Base-by-base conservation (phyloP, 2,797 vertebrate species). In the Sebastes dallii region DNA sequence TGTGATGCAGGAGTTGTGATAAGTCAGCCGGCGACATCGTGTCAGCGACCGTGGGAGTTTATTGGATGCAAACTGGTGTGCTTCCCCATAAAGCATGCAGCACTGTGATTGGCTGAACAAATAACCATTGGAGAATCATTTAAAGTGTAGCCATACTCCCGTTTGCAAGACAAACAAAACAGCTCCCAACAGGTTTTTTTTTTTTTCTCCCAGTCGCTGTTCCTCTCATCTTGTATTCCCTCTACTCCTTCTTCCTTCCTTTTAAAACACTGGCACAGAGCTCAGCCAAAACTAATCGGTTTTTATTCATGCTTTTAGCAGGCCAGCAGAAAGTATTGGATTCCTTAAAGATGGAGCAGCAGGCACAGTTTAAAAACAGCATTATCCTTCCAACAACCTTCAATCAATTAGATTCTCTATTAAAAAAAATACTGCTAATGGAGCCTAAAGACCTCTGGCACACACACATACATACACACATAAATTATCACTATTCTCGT, bases 311-410 rank as follows among this genome's bases (percentile, higher is more conserved):
- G 90, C 88, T 89, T 92, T 93, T 86, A 92, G 86, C 30, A 6
- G 72, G 62, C 78, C 75, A 56, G 60, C 32, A 56, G 58, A 91
- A 91, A 75, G 72, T 80, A 93, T 88, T 81, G 87, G 89, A 88
- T 90, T 93, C 73, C 56, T 91, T 89, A 84, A 89, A 89, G 88
- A 85, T 71, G 25, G 71, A 84, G 72, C 69, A 82, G 75, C 70
- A 89, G 77, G 77, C 75, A 60, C 54, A 30, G 66, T 91, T 92
- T 85, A 89, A 90, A 90, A 92, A 90, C 85, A 79, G 85, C 90
- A 87, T 92, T 94, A 92, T 92, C 94, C 94, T 95, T 95, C 90
- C 91, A 91, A 90, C 91, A 93, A 95, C 94, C 95, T 95, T 96
- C 93, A 90, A 88, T 92, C 90, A 91, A 90, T 95, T 94, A 93